Base-by-base conservation (phyloP, 2,113 vertebrate species). In the Myotis lucifugus region DNA sequence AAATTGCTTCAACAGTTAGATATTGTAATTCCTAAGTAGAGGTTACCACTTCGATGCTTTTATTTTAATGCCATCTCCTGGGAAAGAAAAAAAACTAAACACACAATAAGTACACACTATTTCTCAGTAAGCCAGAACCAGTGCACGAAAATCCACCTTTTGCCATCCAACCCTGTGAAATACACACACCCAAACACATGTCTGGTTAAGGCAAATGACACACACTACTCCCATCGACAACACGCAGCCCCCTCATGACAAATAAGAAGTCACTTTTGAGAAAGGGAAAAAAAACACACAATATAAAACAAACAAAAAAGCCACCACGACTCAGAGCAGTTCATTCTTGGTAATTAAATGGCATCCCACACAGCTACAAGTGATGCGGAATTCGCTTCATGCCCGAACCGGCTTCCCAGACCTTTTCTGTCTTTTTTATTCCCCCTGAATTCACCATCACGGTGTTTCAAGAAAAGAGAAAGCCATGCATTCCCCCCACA, bases 321-420 rank as follows among this genome's bases (percentile, higher is more conserved):
- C 73, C 67, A 19, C 56, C 87, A 69, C 52, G 13, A 77, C 91
- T 91, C 76, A 21, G 29, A 94, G 59, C 27, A 66, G 93, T 93
- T 66, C 66, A 29, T 93, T 93, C 83, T 91, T 84, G 25, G 95
- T 90, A 96, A 96, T 97, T 93, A 94, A 97, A 95, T 90, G 90
- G 96, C 95, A 98, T 93, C 50, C 85, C 69, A 8, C 79, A 50
- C 92, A 98, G 97, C 97, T 95, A 98, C 98, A 98, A 98, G 97
- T 97, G 98, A 96, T 76, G 97, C 93, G 92, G 96, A 64, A 29
- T 91, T 95, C 14, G 0, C 70, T 97, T 88, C 69, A 42, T 42
- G 81, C 79, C 92, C 90, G 78, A 96, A n/a, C 4, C 69, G 8
- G 91, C 64, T 87, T 52, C n/a, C 90, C 48, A 86, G 64, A 90